phyloP scores from a whole-genome alignment of 2,113 vertebrate genomes.

The Oncorhynchus kisutch region DNA sequence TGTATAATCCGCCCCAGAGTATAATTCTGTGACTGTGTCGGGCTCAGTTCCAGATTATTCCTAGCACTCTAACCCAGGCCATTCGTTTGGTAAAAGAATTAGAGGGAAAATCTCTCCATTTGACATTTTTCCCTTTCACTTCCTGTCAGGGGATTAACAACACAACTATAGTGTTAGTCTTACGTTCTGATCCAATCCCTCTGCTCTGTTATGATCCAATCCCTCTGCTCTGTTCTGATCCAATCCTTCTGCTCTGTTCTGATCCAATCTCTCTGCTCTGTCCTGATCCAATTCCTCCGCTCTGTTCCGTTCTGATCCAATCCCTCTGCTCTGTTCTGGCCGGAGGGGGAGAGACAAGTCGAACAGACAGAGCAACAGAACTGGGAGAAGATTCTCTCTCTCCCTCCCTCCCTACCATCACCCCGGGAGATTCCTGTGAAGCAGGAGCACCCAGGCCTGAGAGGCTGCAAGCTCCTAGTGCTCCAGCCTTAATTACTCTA shows the following conservation, averaged over 20 bases:
- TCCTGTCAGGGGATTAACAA: conserved; percentile 29
- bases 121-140: conserved; percentile 19
- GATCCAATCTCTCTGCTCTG: background rate
- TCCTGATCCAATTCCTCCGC: background rate
- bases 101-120: conserved; percentile 53
- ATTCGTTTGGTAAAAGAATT: conserved; percentile 58
- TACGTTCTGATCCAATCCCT: conserved; percentile 9
- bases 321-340: background rate
- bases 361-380: background rate
- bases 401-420: background rate
- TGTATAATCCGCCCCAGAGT: conserved; percentile 36
- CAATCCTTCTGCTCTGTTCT: background rate
- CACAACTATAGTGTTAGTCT: background rate
- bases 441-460: background rate
- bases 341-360: background rate
- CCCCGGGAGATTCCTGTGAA: background rate
- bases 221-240: background rate
- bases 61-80: conserved; percentile 23
- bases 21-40: conserved; percentile 51
- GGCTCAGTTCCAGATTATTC: conserved; percentile 61
- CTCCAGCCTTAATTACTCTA: background rate
- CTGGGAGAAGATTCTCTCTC: background rate
- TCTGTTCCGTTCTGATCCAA: background rate
- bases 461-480: background rate
- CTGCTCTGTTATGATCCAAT: background rate